Percentiles rank a stretch among this genome's conserved stretches.
Conservation (phyloP, 2,888 invertebrate species). For the Globia sparganii region DNA sequence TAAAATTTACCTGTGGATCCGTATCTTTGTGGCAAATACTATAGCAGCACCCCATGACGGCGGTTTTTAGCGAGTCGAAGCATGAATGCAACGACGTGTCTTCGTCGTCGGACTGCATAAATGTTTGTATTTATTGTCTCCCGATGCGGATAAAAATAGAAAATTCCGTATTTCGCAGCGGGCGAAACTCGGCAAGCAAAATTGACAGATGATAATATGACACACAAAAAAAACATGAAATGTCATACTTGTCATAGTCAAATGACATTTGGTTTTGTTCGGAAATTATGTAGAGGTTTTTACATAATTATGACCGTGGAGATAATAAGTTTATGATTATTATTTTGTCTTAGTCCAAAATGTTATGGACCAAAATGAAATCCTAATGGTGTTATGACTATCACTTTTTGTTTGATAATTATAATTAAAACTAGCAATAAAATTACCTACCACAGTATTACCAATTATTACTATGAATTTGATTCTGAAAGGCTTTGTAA, state of each 20-base stretch:
- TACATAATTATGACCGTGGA: too few relatives aligned
- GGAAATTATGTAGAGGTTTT: too few relatives aligned
- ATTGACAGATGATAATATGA: conserved; percentile 45
- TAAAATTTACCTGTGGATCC: conserved; percentile 91
- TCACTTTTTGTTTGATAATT: not conserved
- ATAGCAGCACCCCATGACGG: conserved; percentile 93
- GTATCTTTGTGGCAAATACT: conserved; percentile 93
- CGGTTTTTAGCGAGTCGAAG: conserved; percentile 86
- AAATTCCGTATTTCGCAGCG: conserved; percentile 79
- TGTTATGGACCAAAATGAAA: not conserved
- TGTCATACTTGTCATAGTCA: conserved; percentile 27
- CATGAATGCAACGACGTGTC: conserved; percentile 87
- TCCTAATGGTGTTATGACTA: not conserved
- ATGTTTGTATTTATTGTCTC: conserved; percentile 83
- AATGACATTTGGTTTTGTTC: conserved; percentile 34
- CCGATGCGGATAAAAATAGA: conserved; percentile 85
- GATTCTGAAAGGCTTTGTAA: not conserved
- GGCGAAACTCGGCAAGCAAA: conserved; percentile 66
- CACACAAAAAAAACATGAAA: conserved; percentile 25
- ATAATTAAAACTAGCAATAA: not conserved
- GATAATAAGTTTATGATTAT: too few relatives aligned
- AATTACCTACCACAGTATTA: too few relatives aligned
- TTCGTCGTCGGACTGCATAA: conserved; percentile 88
- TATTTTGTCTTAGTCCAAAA: not conserved
- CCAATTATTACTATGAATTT: not conserved